phyloP scores from a whole-genome alignment of 2,113 vertebrate species.

The Deroptyus accipitrinus region DNA sequence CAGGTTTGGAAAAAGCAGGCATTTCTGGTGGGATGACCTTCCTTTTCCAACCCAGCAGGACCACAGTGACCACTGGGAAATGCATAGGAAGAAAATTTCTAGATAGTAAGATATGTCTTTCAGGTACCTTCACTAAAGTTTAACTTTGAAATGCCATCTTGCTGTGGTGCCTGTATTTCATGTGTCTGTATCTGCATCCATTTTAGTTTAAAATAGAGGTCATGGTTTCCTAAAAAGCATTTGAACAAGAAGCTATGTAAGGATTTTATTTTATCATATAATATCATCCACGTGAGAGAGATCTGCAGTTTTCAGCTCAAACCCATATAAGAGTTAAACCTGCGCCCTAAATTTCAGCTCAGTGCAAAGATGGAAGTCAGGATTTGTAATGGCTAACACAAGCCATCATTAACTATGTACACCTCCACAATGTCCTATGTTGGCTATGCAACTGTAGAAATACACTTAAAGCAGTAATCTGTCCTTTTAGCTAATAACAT shows the following conservation, averaged over 20 bases:
- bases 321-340: not conserved
- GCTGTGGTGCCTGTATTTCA: not conserved
- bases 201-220: not conserved
- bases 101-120: rapidly evolving
- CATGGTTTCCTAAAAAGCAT: not conserved
- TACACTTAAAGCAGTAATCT: conserved; percentile 70
- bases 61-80: not conserved
- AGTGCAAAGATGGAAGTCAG: conserved; percentile 38
- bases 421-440: conserved; percentile 37
- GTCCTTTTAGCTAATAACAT: conserved; percentile 78
- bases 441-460: conserved; percentile 67
- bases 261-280: not conserved
- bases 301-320: not conserved
- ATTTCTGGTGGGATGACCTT: not conserved
- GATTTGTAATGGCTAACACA: conserved; percentile 60
- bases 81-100: not conserved
- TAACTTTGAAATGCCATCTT: not conserved
- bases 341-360: not conserved
- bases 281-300: not conserved
- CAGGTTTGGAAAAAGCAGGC: not conserved
- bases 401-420: conserved; percentile 22
- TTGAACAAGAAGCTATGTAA: not conserved
- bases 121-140: not conserved
- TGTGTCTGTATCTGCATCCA: not conserved
- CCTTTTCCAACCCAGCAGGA: not conserved